A percentile compares a stretch with the other conserved stretches of the same genome.
Evolutionary conservation across 2,888 invertebrate genomes (phyloP).

Genomic region (Drosophila aldrichi): DNA sequence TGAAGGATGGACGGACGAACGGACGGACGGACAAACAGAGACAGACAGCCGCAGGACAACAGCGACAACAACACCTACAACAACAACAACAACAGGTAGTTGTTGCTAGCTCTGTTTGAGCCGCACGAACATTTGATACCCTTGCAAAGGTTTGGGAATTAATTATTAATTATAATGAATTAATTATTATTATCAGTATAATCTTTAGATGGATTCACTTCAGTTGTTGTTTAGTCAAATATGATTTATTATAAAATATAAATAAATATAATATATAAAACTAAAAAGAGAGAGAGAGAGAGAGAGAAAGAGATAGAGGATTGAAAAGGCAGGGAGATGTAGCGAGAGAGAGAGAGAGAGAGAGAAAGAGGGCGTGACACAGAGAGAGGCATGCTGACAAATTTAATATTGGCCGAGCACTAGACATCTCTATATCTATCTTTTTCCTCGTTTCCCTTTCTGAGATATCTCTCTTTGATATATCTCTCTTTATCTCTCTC

Average conservation of each 20-base stretch:
- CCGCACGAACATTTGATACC: constrained; percentile 11
- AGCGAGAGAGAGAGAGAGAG: not conserved
- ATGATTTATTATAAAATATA: no score
- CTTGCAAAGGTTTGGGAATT: constrained; percentile 5
- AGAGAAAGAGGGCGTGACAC: no score
- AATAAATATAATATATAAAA: not conserved
- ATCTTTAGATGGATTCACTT: not conserved
- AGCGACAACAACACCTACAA: constrained; percentile 31
- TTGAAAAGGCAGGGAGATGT: not conserved
- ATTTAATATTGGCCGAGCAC: no score
- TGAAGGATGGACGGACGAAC: constrained; percentile 7
- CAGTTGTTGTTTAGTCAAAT: not conserved
- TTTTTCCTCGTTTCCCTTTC: no score
- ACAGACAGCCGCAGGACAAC: constrained; percentile 23
- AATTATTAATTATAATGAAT: no score
- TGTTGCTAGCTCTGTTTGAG: not conserved
- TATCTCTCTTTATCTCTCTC: no score
- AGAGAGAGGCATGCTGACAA: no score
- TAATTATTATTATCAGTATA: not conserved
- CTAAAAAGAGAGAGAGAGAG: not conserved
- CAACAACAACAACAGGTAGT: constrained; percentile 44
- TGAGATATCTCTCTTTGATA: no score
- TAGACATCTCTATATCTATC: no score
- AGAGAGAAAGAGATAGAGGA: not conserved
- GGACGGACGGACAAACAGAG: not conserved